Base-by-base conservation (phyloP, 2,113 vertebrate species). In the Periophthalmus modestus region DNA sequence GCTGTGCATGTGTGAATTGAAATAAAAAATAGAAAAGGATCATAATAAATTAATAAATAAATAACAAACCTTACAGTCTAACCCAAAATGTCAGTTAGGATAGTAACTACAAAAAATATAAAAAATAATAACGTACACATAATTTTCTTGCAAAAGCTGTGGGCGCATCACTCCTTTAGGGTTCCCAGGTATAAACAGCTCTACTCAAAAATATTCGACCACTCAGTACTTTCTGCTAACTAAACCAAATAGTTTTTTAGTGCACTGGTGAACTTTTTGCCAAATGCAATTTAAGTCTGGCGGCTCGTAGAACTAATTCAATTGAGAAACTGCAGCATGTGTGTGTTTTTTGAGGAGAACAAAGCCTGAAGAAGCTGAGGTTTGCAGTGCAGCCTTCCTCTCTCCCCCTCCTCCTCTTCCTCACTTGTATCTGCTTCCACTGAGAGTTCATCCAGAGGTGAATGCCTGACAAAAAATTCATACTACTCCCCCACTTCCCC, bases 391-490 rank as follows among this genome's bases (percentile, higher is more conserved):
- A 74, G 81, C 78, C 85, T 73, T 81, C 80, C 83, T 85, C 81
- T 85, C 69, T 18, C 84, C 77, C 71, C 79, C 43, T 50, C 48
- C 33, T 57, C 69, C 54, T 71, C 75, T 67, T 66, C 68, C 74
- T 79, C 65, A 74, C 75, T 63, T 52, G 62, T 77, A 68, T 73
- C 69, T 81, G 75, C 75, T 63, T 83, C 80, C 74, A 84, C 80
- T 85, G 77, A 75, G 89, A 88, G 90, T 91, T 91, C 90, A 91
- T 91, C 88, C 87, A 89, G 86, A 89, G 90, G 90, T 91, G 88
- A 91, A 81, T 19, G 10, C 72, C 57, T 83, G 21, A 68, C 72
- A 75, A 74, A 81, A 83, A 73, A 66, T 46, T 46, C 39, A 62
- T 19, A 62, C 16, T 34, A 61, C 69, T 58, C 2, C 71, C 72